Base-by-base conservation (phyloP, 2,797 vertebrate genomes). In the Neomorphus geoffroyi region DNA sequence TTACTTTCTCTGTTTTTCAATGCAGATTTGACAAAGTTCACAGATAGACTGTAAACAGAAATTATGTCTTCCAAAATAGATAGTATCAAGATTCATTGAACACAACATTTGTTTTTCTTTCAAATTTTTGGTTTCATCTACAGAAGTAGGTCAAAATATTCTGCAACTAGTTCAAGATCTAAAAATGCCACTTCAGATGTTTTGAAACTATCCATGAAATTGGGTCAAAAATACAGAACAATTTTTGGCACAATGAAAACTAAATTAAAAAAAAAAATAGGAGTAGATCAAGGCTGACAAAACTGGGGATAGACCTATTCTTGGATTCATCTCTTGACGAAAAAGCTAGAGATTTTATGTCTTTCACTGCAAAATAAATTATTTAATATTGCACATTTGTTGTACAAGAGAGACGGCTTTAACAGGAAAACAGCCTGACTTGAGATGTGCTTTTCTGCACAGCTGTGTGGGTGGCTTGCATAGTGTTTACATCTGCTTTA, bases 91-190 rank as follows among this genome's bases (percentile, higher is more conserved):
- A 75, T 72, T 69, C 26, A 62, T 56, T 72, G 58, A 88, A 91
- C 41, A 50, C 19, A 78, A 71, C n/a, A 51, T 43, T 72, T 69
- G 33, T 79, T 86, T 94, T 83, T 46, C 26, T 90, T 91, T 83
- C 57, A 79, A 43, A 58, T 48, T 61, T 82, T 54, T 84, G 39
- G 2, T 33, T 80, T 80, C 27, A 35, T 86, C 72, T 86, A 27
- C 35, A 86, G 62, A 96, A 94, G 24, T 81, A 95, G 92, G 93
- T 90, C 86, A 79, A 92, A 92, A 83, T 69, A 60, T 75, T 94
- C 54, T 28, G 30, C 73, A 94, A 86, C 54, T 88, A 86, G 66
- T 65, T 93, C 33, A 2, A 66, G 80, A 81, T 74, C 82, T 94
- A 86, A 93, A 96, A 94, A 90, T 75, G 90, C 82, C 54, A 35